A percentile compares a stretch with the other conserved stretches of the same genome.
phyloP scores from a whole-genome alignment of 2,888 invertebrate genomes.

The Nebria salina region DNA sequence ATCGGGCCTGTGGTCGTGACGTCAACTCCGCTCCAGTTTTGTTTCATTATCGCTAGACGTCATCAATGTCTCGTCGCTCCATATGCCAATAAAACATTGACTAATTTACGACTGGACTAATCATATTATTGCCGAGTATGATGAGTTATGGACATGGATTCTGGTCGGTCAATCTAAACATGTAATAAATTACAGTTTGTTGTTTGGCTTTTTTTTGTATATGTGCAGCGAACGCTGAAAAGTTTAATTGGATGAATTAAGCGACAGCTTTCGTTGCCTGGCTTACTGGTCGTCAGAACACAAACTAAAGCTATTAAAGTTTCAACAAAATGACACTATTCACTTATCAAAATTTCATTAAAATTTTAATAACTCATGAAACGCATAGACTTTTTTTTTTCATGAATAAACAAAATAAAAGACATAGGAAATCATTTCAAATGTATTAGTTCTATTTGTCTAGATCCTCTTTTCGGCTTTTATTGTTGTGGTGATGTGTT shows the following conservation, averaged over 20 bases:
- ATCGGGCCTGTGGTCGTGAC: background rate
- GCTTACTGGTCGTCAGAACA: background rate
- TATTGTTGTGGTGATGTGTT: background rate
- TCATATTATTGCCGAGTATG: slow-evolving; percentile 4
- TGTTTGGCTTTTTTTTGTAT: background rate
- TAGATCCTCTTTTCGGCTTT: background rate
- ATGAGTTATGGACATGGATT: background rate
- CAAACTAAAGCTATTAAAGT: background rate
- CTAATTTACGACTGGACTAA: slow-evolving; percentile 18
- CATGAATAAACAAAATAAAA: no score
- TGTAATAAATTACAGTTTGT: background rate
- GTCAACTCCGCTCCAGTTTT: slow-evolving; percentile 3
- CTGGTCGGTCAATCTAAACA: background rate
- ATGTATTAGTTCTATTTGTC: background rate
- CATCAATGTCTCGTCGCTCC: slow-evolving; percentile 15
- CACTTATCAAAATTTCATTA: background rate
- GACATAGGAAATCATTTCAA: background rate
- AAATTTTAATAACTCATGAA: background rate
- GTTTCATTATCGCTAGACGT: slow-evolving; percentile 12
- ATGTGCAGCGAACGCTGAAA: background rate
- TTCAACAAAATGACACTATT: background rate
- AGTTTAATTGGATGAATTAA: background rate
- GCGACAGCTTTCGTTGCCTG: background rate
- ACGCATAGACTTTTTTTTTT: background rate
- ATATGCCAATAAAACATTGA: slow-evolving; percentile 19